A percentile compares a stretch with the other conserved stretches of the same genome.
These are phyloP conservation scores for Antennarius striatus DNA, from an alignment of 2,113 vertebrate genomes.

Conservation along the genomic window DNA sequence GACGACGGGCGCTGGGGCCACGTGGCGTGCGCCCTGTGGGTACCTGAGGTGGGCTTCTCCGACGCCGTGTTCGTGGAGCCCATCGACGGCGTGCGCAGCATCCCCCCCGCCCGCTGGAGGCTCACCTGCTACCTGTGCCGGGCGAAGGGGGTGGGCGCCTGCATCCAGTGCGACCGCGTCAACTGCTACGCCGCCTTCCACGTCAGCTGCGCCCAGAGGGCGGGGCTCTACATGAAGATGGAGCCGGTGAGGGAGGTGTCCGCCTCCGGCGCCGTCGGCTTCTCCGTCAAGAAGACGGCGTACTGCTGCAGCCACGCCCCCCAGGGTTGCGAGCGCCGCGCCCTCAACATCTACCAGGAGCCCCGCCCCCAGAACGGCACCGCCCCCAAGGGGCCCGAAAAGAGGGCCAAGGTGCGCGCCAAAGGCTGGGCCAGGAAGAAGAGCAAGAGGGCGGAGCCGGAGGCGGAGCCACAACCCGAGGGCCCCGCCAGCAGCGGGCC, in stretches of 20 bases:
- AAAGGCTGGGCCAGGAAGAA: slow-evolving; percentile 90
- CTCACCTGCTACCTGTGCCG: slow-evolving; percentile 99
- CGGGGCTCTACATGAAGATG: slow-evolving; percentile 96
- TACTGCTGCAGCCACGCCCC: slow-evolving; percentile 96
- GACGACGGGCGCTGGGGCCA: slow-evolving; percentile 98
- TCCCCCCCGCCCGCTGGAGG: slow-evolving; percentile 97
- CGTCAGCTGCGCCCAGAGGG: slow-evolving; percentile 95
- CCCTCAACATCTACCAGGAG: slow-evolving; percentile 91
- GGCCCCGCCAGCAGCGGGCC: slow-evolving; percentile 85
- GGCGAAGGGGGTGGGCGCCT: slow-evolving; percentile 93
- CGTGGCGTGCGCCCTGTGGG: slow-evolving; percentile 97
- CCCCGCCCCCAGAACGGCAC: slow-evolving; percentile 85
- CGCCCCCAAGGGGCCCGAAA: slow-evolving; percentile 84
- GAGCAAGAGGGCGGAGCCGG: slow-evolving; percentile 82
- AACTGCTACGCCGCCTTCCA: slow-evolving; percentile 99
- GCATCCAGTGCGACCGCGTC: slow-evolving; percentile 97
- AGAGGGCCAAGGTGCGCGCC: slow-evolving; percentile 78
- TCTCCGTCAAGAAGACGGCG: slow-evolving; percentile 96
- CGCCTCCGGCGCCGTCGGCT: slow-evolving; percentile 76
- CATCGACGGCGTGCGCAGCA: slow-evolving; percentile 96
- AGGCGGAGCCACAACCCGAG: slow-evolving; percentile 71
- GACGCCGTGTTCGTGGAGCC: slow-evolving; percentile 98
- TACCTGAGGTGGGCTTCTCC: slow-evolving; percentile 97
- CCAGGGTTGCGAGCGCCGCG: slow-evolving; percentile 87
- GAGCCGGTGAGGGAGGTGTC: slow-evolving; percentile 89